phyloP scores from a whole-genome alignment of 92 coral and sea anemone genomes.

The Phenganax stokvisi region DNA sequence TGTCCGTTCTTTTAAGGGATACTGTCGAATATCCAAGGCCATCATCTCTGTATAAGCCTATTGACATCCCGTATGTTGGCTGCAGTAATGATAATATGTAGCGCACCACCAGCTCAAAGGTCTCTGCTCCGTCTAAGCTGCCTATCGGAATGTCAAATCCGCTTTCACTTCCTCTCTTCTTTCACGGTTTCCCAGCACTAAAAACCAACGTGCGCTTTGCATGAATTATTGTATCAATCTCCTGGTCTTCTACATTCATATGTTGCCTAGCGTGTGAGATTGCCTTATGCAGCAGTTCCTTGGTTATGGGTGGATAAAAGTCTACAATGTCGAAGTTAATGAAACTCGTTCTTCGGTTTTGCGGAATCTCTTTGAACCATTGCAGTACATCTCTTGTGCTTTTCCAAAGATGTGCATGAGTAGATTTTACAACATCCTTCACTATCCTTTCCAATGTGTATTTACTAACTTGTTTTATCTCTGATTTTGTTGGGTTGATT shows the following conservation, averaged over 20 bases:
- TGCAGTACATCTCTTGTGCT: not conserved
- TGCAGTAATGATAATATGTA: too few relatives aligned
- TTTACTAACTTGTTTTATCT: not conserved
- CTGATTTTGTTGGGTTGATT: constrained; percentile 8
- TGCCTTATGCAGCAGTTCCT: not conserved
- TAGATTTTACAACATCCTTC: not conserved
- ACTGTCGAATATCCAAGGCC: too few relatives aligned
- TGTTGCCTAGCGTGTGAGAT: not conserved
- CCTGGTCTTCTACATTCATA: not conserved
- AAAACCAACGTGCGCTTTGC: not conserved
- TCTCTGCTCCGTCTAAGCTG: not conserved
- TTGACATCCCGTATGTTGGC: too few relatives aligned
- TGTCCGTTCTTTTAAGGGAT: too few relatives aligned
- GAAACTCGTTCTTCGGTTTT: not conserved
- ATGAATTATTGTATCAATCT: not conserved
- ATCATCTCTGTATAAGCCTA: too few relatives aligned
- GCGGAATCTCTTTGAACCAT: not conserved
- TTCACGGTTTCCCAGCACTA: not conserved
- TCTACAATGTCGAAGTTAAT: not conserved
- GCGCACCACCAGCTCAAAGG: too few relatives aligned
- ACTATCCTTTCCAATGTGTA: not conserved
- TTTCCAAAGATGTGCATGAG: not conserved
- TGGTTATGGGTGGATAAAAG: not conserved
- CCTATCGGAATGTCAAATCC: not conserved
- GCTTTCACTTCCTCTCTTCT: not conserved